Base-by-base conservation (phyloP, 1,140 invertebrate genomes). In the Bombus waltoni region DNA sequence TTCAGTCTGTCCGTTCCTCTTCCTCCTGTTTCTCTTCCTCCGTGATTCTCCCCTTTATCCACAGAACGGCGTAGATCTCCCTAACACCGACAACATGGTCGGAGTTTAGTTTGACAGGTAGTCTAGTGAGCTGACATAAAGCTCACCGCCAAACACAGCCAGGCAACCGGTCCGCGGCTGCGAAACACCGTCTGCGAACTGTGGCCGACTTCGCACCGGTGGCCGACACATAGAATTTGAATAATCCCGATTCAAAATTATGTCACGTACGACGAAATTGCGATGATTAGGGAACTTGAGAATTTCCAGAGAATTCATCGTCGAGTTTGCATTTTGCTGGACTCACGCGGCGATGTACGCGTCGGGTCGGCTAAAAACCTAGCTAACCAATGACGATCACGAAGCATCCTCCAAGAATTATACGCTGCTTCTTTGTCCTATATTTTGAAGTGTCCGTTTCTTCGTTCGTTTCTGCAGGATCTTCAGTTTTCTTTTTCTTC, bases 221-320 rank as follows among this genome's bases (percentile, higher is more conserved):
- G 66, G 83, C 83, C 32, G 32, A 78, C 86, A 88, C 62, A 81
- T 78, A 70, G 82, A 91, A 92, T 92, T 89, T 92, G 92, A 92
- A 92, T 93, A 93, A 93, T 92, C 91, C 88, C 87, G 76, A 92
- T 93, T 93, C 87, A 90, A 88, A 92, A 93, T 93, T 93, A 93
- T 91, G 81, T 93, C 91, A 93, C 91, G 92, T 92, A 92, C 75
- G 83, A 79, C 82, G 91, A 92, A 93, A 92, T 93, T 91, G 91
- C 92, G 88, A 92, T 91, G 92, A 91, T 93, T 93, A 93, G 82
- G 90, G 86, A 92, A 91, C 92, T 92, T 92, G 91, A 92, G 91
- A 93, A 92, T 90, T 93, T 81, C 87, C 79, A 66, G 84, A 65
- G 88, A 90, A 91, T 92, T 92, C 89, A 88, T 87, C 91, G 77